Evolutionary conservation across 1,140 invertebrate genomes (phyloP), one percentile per base, ranked within the genome.

Genomic region (Brachionus rubens): DNA sequence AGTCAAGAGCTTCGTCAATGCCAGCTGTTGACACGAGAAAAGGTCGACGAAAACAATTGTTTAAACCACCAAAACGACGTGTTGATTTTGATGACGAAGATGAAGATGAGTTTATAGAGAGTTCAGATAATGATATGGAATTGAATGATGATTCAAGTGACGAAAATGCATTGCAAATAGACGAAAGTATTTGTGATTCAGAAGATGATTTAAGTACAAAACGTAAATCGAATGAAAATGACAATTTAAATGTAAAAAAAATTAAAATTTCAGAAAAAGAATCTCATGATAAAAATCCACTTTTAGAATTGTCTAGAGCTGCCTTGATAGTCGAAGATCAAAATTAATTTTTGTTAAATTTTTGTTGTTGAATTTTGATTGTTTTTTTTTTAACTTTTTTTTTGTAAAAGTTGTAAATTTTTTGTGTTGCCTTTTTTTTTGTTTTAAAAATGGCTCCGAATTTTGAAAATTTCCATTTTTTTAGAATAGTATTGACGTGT

Each of bases 21-120:
- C 46, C 46, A 50, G 46, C 30, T 6, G 24, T 24, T 56, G 52
- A 56, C 21, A 14, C 6, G 7, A 48, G 19, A 9, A 72, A 72
- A 54, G 68, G 68, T 26, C 30, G 68, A 5, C 24, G 68, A 9
- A 72, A 72, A 21, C 68, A 72, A 40, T 40, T 50, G 30, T 48
- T 72, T 12, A 36, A 41, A 12, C 43, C 46, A 16, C 68, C 68
- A 4, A 72, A 43, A 9, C 48, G 40, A 30, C 19, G 21, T 14
- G 26, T 16, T 9, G 50, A 72, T 56, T 3, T 3, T 21, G 46
- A 36, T 7, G 43, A 72, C 24, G 68, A 24, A 21, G 68, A 72
- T 9, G 19, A 30, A 21, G 19, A 40, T 21, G 59, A 65, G 7
- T 26, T 59, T 1, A 33, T 65, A 24, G 59, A 65, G 19, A 43